phyloP scores from a whole-genome alignment of 2,113 vertebrate species.

The Trachemys scripta region DNA sequence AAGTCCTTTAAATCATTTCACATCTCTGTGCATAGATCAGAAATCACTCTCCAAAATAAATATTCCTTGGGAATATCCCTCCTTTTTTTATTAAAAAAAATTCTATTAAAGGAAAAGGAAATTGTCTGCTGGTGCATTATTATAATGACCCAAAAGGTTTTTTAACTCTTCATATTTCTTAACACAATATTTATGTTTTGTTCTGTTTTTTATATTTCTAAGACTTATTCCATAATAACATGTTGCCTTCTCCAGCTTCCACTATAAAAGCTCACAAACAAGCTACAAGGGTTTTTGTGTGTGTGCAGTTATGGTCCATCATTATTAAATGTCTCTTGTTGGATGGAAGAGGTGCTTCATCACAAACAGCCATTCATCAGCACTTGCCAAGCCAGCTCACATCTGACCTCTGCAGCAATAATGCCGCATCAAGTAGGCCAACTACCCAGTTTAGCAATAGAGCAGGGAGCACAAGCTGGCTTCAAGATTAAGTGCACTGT shows the following conservation, averaged over 20 bases:
- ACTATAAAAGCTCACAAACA: conserved; percentile 61
- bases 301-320: conserved; percentile 90
- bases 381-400: conserved; percentile 86
- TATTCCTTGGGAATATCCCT: background rate
- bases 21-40: background rate
- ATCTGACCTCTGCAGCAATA: conserved; percentile 97
- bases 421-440: conserved; percentile 98
- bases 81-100: background rate
- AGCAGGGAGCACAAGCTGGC: conserved; percentile 93
- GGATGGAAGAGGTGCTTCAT: conserved; percentile 90
- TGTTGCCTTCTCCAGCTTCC: background rate
- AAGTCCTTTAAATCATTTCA: background rate
- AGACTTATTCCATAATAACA: background rate
- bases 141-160: background rate
- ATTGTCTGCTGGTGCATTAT: background rate
- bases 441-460: conserved; percentile 93
- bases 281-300: conserved; percentile 77
- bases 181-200: background rate
- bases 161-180: background rate
- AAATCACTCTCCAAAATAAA: background rate
- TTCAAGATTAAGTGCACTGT: conserved; percentile 97
- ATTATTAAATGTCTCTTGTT: conserved; percentile 94
- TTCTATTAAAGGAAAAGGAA: background rate
- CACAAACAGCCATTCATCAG: conserved; percentile 96
- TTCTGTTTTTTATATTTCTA: background rate